Evolutionary conservation across 1,140 invertebrate species (phyloP).

Genomic region (Drosophila paulistorum): DNA sequence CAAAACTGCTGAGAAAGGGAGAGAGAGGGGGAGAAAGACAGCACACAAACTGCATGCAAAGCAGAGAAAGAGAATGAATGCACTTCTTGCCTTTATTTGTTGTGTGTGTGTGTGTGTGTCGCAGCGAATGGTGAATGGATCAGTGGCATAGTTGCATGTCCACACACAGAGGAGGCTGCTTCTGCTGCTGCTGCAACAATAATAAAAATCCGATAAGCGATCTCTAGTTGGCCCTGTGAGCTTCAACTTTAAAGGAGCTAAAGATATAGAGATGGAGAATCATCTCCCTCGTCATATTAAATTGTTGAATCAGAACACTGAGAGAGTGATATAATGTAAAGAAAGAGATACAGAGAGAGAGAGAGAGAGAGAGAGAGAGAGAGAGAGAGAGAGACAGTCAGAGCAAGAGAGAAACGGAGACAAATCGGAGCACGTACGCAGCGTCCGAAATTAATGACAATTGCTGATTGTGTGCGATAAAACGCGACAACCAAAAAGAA

Average conservation of each 20-base stretch:
- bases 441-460: conserved; percentile 81
- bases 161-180: conserved; percentile 34
- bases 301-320: conserved; percentile 68
- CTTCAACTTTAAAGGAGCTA: conserved; percentile 2
- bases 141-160: conserved; percentile 66
- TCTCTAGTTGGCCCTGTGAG: conserved; percentile 47
- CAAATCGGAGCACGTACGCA: conserved; percentile 79
- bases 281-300: conserved; percentile 62
- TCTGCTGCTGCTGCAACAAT: conserved; percentile 8
- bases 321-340: neutral
- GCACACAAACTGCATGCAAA: conserved; percentile 32
- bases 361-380: conserved; percentile 8
- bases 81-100: conserved; percentile 10
- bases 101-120: neutral
- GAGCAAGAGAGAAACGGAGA: conserved; percentile 31
- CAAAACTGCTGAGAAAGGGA: neutral
- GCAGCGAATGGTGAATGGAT: conserved; percentile 50
- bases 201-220: conserved; percentile 66
- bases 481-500: conserved; percentile 46
- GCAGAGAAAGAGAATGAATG: neutral
- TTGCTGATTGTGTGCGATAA: conserved; percentile 80
- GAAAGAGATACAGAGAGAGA: conserved; percentile 2
- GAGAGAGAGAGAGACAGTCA: neutral
- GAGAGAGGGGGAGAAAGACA: neutral
- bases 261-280: conserved; percentile 14